These are phyloP conservation scores for Planiliza haematocheilus DNA, from an alignment of 2,113 vertebrate species.

Conservation along the genomic window DNA sequence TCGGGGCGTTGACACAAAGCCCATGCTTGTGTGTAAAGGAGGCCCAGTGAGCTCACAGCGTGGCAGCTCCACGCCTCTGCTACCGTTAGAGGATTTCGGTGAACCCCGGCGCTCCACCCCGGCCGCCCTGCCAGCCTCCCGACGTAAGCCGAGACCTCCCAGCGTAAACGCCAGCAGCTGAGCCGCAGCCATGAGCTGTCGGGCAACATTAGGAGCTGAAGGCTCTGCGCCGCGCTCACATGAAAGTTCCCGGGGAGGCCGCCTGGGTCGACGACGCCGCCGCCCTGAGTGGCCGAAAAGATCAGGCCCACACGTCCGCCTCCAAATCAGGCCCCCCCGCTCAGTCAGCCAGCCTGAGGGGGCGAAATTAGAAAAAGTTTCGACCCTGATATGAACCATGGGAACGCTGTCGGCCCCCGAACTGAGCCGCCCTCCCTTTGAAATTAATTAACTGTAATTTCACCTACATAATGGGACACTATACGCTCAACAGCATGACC, in stretches of 20 bases:
- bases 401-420: conserved; percentile 42
- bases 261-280: conserved; percentile 8
- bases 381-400: conserved; percentile 57
- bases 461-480: conserved; percentile 40
- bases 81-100: conserved; percentile 60
- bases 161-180: conserved; percentile 62
- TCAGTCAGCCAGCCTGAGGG: conserved; percentile 42
- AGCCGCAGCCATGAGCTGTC: conserved; percentile 73
- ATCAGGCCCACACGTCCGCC: conserved; percentile 51
- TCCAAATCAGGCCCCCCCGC: conserved; percentile 51
- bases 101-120: conserved; percentile 27
- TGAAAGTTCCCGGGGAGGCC: conserved; percentile 40
- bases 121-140: conserved; percentile 38
- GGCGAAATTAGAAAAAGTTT: conserved; percentile 29
- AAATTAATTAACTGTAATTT: conserved; percentile 72
- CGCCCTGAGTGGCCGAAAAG: conserved; percentile 35
- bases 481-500: conserved; percentile 34
- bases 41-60: conserved; percentile 37
- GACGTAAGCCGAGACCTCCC: conserved; percentile 55
- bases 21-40: conserved; percentile 33
- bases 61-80: conserved; percentile 34
- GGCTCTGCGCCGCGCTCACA: conserved; percentile 15
- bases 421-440: conserved; percentile 49
- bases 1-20: conserved; percentile 29
- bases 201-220: conserved; percentile 64